A percentile compares a stretch with the other conserved stretches of the same genome.
Evolutionary conservation across 1,140 invertebrate species (phyloP).

Genomic region (Drosophila lowei): DNA sequence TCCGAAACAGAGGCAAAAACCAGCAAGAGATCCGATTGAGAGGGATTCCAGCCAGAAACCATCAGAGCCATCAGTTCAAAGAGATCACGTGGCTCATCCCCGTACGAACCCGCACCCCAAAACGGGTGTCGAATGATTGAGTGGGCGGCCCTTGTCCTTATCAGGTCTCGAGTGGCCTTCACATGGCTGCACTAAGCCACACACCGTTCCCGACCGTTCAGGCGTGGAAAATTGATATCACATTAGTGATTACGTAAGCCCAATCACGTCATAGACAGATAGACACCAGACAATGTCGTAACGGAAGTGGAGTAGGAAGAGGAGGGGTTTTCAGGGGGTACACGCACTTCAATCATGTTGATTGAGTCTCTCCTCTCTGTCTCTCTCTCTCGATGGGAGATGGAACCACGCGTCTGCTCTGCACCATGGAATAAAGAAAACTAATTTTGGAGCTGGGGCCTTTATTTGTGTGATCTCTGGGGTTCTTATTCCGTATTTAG

Average conservation of each 20-base stretch:
- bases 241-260: constrained; percentile 45
- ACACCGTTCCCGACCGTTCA: too few species aligned
- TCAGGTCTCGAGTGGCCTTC: constrained; percentile 27
- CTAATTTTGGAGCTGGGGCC: constrained; percentile 1
- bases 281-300: constrained; percentile 1
- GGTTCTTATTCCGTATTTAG: constrained; percentile 8
- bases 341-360: constrained; percentile 55
- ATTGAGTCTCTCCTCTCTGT: constrained; percentile 14
- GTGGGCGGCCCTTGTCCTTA: constrained; percentile 15
- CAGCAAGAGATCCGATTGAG: background rate
- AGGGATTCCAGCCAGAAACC: too few species aligned
- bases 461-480: background rate
- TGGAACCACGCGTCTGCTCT: constrained; percentile 22
- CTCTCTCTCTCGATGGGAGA: background rate
- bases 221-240: constrained; percentile 27
- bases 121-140: background rate
- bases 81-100: too few species aligned
- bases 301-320: background rate
- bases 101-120: background rate
- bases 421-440: constrained; percentile 15
- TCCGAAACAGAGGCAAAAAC: constrained; percentile 13
- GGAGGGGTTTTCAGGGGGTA: background rate
- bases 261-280: constrained; percentile 23
- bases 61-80: too few species aligned
- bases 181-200: constrained; percentile 15